Percentiles rank a stretch among this genome's conserved stretches.
These are phyloP conservation scores for Nematolebias whitei DNA, from an alignment of 2,113 vertebrate species.

Conservation along the genomic window DNA sequence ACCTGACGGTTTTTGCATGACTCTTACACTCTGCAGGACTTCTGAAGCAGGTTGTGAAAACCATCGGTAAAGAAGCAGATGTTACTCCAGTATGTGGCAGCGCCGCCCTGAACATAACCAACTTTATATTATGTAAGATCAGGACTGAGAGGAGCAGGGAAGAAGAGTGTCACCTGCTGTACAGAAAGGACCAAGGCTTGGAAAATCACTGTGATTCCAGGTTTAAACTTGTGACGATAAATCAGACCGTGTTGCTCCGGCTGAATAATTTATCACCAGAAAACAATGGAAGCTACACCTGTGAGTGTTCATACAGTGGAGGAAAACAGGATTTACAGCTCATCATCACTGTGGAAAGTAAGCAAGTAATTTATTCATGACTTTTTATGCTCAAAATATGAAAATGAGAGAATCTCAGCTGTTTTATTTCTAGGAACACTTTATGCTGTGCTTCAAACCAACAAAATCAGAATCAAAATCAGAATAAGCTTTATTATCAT, in stretches of 20 bases:
- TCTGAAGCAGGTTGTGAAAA: not conserved
- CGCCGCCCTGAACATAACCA: not conserved
- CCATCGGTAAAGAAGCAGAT: constrained; percentile 4
- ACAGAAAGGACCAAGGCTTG: fast-evolving
- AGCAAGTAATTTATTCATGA: not conserved
- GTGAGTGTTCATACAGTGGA: fast-evolving
- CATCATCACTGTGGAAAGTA: constrained; percentile 31
- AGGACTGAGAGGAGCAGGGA: not conserved
- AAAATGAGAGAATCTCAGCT: no score
- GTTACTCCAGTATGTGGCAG: constrained; percentile 7
- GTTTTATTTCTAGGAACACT: no score
- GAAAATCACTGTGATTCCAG: constrained; percentile 10
- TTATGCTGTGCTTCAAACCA: no score
- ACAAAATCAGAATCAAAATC: no score
- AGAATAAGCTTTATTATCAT: no score
- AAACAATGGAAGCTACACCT: constrained; percentile 30
- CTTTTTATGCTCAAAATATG: no score
- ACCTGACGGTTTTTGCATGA: no score
- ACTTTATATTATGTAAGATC: not conserved
- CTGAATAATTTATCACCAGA: constrained; percentile 23
- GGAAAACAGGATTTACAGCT: not conserved
- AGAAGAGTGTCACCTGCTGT: constrained; percentile 1
- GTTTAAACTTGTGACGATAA: not conserved
- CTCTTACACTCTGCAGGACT: not conserved
- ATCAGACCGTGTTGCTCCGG: constrained; percentile 28